Base-by-base conservation (phyloP, 2,797 vertebrate species). In the Chelon auratus region DNA sequence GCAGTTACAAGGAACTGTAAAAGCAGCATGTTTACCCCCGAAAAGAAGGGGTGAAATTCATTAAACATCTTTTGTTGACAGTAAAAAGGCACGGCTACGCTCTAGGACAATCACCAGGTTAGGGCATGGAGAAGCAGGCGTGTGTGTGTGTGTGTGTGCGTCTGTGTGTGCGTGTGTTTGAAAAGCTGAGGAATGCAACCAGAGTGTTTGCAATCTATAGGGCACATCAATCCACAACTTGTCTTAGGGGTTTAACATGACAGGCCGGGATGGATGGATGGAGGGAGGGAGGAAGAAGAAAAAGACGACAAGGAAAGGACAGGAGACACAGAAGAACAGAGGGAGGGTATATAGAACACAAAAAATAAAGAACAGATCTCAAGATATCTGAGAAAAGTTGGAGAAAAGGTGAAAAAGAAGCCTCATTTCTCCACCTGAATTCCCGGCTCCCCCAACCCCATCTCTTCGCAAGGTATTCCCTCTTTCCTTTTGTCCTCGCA, bases 31-130 rank as follows among this genome's bases (percentile, higher is more conserved):
- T 87, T 85, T 83, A 83, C 77, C 62, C 75, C 67, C 2, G 17
- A 78, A 75, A 50, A 56, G 71, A 82, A 75, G 8, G 72, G 62
- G 68, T 59, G 70, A 89, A 87, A 91, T 88, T 87, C 77, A 85
- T 86, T 68, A 73, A 82, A 75, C 75, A 62, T 76, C 87, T 79
- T 88, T 83, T 90, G 82, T 85, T 76, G 71, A 79, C 60, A 9
- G 72, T 68, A 69, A 78, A 84, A 72, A 88, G 55, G 11, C 51
- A 15, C 0, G 40, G 76, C 66, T 58, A 60, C n/a, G 63, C 72
- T 77, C 30, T 0, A 42, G 73, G 60, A 80, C 85, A 79, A 62
- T 63, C 58, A 2, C 69, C 80, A 79, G 79, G 87, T 83, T 72
- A 30, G 72, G 69, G 59, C 75, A 75, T 1, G 72, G 69, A 68